Base-by-base conservation (phyloP, 2,797 vertebrate genomes). In the Acanthurus lineatus region DNA sequence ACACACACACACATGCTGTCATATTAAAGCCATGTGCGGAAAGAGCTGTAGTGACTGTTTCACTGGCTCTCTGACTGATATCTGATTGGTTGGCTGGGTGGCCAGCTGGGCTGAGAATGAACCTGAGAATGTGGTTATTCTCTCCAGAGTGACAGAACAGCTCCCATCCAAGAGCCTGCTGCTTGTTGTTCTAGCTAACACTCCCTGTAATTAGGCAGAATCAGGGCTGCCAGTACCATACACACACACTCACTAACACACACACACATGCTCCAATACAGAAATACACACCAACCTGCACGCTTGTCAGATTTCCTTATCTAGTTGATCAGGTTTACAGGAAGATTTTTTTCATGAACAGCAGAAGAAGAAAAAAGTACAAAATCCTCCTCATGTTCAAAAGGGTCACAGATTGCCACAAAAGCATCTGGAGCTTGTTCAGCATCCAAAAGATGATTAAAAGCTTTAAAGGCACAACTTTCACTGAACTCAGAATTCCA, bases 141-240 rank as follows among this genome's bases (percentile, higher is more conserved):
- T 70, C 62, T 75, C 68, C 65, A 28, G 82, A 82, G 82, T 66
- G 74, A 65, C 75, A 83, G 74, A 79, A 63, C 77, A 91, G 91
- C 89, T 90, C 82, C 81, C 57, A 32, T 88, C 82, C 82, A 66
- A 77, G 69, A 72, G 75, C 59, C 80, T 68, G 74, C 64, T 82
- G 85, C 85, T 71, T 85, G 89, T 89, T 86, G 77, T 73, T 82
- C 69, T 70, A 80, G 79, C 76, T 72, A 74, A 89, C 83, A 86
- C 81, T 83, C 68, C 25, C 70, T 82, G 82, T 91, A 92, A 94
- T 91, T 87, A 93, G 76, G 70, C 79, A 83, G 73, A 91, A 77
- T 73, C 78, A 20, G 58, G 69, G 67, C 76, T 83, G 83, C 85
- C 77, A 83, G 57, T 19, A 45, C 2, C 35, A 28, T 3, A 44